Base-by-base conservation (phyloP, 2,888 invertebrate genomes). In the Drosophila picticornis region DNA sequence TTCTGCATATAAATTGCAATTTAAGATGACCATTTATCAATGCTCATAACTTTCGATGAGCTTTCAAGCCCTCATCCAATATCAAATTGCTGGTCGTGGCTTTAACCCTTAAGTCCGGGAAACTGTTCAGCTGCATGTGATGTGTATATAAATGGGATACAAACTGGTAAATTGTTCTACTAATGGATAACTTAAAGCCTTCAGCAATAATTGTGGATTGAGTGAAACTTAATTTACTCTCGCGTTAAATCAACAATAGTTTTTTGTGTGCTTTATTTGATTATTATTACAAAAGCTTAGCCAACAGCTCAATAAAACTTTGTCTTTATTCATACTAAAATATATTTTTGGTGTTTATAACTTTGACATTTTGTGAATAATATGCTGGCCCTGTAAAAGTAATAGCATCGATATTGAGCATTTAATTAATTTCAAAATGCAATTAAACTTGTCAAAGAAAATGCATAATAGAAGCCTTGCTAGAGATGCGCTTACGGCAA, bases 1-100 rank as follows among this genome's bases (percentile, higher is more conserved):
- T 83, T 75, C 83, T 65, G 75, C 75, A 80, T 80, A 75, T 80
- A 83, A 80, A 83, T 80, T 75, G 80, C 67, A 80, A 71, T 83
- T 80, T 80, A 83, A 80, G 83, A 71, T 60, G 75, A 65, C 74
- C 79, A 82, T 82, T 79, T 82, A 82, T 79, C 80, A 79, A 69
- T 71, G 67, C 61, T 65, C 57, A 80, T 83, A 75, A 75, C 65
- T 83, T 75, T 75, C 75, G 57, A 67, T 65, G 60, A 70, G 61
- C 58, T 67, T 13, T 27, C n/a, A 62, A 31, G 53, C n/a, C 31
- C 50, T 9, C 29, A 11, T 9, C 40, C 55, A 19, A 51, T 27
- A 40, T 43, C 57, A 38, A 34, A 46, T 46, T 46, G 40, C 77
- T 53, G 55, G 53, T 53, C 60, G 27, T 34, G 63, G 55, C 74